phyloP scores from a whole-genome alignment of 2,113 vertebrate species.

The Tragulus kanchil region DNA sequence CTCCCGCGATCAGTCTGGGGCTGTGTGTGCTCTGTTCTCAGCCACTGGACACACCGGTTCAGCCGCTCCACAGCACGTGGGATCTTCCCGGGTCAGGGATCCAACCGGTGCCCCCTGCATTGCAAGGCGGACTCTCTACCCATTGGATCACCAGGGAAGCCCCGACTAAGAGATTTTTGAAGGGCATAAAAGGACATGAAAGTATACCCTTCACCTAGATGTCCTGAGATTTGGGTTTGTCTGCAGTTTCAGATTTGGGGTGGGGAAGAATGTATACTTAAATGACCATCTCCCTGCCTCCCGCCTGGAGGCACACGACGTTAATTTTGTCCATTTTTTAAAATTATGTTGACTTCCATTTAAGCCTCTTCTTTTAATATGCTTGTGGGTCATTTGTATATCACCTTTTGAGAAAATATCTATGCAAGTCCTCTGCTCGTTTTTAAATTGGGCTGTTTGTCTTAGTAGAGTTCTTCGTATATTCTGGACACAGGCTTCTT shows the following conservation, averaged over 20 bases:
- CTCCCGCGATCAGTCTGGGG: neutral
- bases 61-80: too few species aligned
- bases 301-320: neutral
- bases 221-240: neutral
- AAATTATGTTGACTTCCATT: neutral
- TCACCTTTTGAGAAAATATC: neutral
- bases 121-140: neutral
- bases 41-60: too few species aligned
- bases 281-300: neutral
- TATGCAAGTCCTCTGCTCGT: neutral
- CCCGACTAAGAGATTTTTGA: neutral
- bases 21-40: too few species aligned
- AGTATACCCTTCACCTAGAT: neutral
- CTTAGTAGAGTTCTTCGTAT: neutral
- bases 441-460: neutral
- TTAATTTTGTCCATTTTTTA: neutral
- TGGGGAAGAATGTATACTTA: neutral
- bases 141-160: neutral
- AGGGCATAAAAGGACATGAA: neutral
- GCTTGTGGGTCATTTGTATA: neutral
- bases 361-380: neutral
- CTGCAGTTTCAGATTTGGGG: neutral
- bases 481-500: neutral
- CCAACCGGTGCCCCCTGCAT: neutral
- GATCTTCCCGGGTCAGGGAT: too few species aligned